Evolutionary conservation across 2,797 vertebrate genomes (phyloP), one percentile per base, ranked within the genome.

Genomic region (Pampus argenteus): DNA sequence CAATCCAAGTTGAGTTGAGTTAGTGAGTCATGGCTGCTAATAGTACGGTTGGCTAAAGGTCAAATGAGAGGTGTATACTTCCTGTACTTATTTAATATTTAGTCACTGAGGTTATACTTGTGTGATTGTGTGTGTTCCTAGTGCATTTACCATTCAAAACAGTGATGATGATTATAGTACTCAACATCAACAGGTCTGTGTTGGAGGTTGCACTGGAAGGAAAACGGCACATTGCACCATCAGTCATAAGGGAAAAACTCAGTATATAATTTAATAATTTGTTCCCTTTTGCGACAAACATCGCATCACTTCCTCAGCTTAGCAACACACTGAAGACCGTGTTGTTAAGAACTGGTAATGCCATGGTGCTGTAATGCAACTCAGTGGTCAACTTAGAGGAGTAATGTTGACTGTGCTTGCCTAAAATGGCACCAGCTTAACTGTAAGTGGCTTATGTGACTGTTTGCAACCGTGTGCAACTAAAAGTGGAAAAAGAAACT

Each of bases 371-470:
- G 6, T 88, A 76, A 84, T 45, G 25, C 47, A 8, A 51, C 60
- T 66, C 50, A 74, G 58, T 15, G 69, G 64, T 76, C 59, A 36
- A 49, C 71, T 23, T 47, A 5, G 23, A 81, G 75, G 42, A 54
- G 70, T 60, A 63, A 78, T 67, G 47, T 82, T 79, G 51, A 69
- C 64, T 5, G 40, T 40, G 26, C 63, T 44, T 45, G 51, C 57
- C 73, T 78, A 79, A 87, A 90, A 77, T 38, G 68, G 84, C 57
- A 77, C 23, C 75, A 52, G 89, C 83, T 92, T 92, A 92, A 74
- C 74, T 63, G 29, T 90, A 90, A 92, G 85, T 79, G 79, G 92
- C 81, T 93, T 93, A 88, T 49, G 52, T 29, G 44, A 44, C 28
- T 60, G 20, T 61, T 40, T 73, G 64, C 68, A 60, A 76, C 71